Evolutionary conservation across 2,888 invertebrate genomes (phyloP), one percentile per base, ranked within the genome.

Genomic region (Drosophila vallismaia): DNA sequence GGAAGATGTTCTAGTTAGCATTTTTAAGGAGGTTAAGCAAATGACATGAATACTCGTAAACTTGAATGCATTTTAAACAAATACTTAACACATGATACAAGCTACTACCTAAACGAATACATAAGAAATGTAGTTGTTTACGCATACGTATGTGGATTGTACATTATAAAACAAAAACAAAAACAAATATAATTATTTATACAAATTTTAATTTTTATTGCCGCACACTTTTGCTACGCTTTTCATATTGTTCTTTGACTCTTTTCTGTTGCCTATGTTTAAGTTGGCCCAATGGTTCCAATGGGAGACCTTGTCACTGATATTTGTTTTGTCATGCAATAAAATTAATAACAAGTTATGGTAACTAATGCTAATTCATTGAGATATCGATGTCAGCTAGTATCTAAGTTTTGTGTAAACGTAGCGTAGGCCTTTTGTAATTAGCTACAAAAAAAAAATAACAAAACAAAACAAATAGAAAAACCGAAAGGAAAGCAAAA

Each of bases 361-460:
- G 76, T 85, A 81, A 79, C 75, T 79, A 70, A 75, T 71, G 78
- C 81, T 77, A 77, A 84, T 70, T 54, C 63, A 51, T 67, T 57
- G 70, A 73, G 72, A 84, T 73, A 64, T 66, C 50, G 76, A 78
- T 67, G 88, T 87, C 88, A 66, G 52, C 59, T 81, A 82, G 77
- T 66, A 45, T 66, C 69, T 79, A 88, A 77, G 88, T 75, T 74
- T 38, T 79, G 83, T 88, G 82, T 88, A 87, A 85, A 75, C 72
- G 75, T 88, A 85, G 88, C 68, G 83, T 87, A 88, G 88, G 86
- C 75, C 74, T 79, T 84, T 75, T 85, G 83, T 88, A 85, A 88
- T 85, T 87, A 87, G 74, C 71, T 71, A 75, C 48, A 67, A 78
- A 54, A 55, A 51, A 51, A 10, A 51, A 19, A 1, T n/a, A n/a